Evolutionary conservation across 2,888 invertebrate species (phyloP), one percentile per base, ranked within the genome.

Genomic region (Metellina segmentata): DNA sequence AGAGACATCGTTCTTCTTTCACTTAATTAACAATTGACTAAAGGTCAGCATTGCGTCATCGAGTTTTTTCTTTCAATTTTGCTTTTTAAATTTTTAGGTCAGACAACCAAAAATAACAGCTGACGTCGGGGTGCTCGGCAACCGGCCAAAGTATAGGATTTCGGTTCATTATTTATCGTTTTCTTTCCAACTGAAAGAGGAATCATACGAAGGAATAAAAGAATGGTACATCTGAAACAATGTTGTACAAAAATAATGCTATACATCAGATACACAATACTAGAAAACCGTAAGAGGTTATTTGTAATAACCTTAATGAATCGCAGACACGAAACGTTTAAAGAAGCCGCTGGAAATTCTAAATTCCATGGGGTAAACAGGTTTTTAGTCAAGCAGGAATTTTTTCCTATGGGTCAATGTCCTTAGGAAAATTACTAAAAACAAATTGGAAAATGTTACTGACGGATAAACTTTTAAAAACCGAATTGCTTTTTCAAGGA

Each of bases 21-120:
- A 11, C 51, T 77, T 51, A 77, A 87, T 87, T 87, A 87, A 79
- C 71, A 71, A 71, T 79, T 87, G 79, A 79, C 87, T 71, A 52
- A 87, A 87, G 87, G 87, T 87, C 87, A 87, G 69, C 71, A 87
- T 61, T 87, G 53, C 71, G 52, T 51, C 86, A 71, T 49, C 78
- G 8, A 19, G 77, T 19, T 83, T 52, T 20, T 72, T 52, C 51
- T 81, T 86, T 51, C 61, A 9, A 61, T 61, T 61, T 61, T 61
- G 61, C 61, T 61, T 61, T 61, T 61, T 16, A 61, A 61, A 61
- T 61, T 61, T 61, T 71, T 34, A 87, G 87, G 87, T 87, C 87
- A 79, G 77, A 79, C 51, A 71, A 34, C 88, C 52, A 75, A 81
- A 88, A 88, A 88, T 88, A 88, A 49, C 81, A 48, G 49, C 74